phyloP scores from a whole-genome alignment of 2,797 vertebrate species.

The Poeciliopsis gracilis region DNA sequence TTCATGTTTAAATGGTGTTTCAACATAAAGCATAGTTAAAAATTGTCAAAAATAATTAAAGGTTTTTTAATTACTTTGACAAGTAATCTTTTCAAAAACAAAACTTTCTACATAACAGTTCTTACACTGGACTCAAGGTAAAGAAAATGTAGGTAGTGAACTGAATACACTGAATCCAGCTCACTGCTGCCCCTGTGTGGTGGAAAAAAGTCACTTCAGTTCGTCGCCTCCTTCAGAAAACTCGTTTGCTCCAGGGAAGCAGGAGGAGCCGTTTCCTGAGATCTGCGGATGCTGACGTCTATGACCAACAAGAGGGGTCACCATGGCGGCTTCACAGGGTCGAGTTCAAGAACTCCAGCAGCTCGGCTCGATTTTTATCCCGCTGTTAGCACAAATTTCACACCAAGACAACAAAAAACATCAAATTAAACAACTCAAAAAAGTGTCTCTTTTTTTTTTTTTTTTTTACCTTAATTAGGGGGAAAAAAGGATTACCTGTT shows the following conservation, averaged over 20 bases:
- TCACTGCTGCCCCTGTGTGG: constrained; percentile 24
- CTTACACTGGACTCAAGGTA: constrained; percentile 14
- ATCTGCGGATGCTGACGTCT: constrained; percentile 35
- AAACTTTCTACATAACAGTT: constrained; percentile 15
- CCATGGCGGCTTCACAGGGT: constrained; percentile 77
- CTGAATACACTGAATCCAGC: neutral
- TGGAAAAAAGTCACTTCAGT: neutral
- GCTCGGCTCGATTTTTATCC: constrained; percentile 89
- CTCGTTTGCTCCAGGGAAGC: constrained; percentile 12
- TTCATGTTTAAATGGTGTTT: neutral
- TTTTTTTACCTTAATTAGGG: neutral
- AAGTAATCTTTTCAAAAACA: constrained; percentile 3
- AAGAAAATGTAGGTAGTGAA: constrained; percentile 3
- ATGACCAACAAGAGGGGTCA: constrained; percentile 17
- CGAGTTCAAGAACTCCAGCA: constrained; percentile 91
- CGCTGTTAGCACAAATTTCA: constrained; percentile 69
- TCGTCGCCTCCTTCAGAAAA: constrained; percentile 36
- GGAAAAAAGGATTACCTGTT: constrained; percentile 82
- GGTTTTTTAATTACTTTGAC: too few species aligned
- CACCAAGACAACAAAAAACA: neutral
- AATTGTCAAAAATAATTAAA: too few species aligned
- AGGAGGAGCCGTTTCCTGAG: constrained; percentile 61
- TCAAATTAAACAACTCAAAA: neutral
- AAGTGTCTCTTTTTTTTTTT: neutral
- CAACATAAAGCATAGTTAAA: constrained; percentile 4